phyloP scores from a whole-genome alignment of 2,888 invertebrate species.

The Meloe dianella region DNA sequence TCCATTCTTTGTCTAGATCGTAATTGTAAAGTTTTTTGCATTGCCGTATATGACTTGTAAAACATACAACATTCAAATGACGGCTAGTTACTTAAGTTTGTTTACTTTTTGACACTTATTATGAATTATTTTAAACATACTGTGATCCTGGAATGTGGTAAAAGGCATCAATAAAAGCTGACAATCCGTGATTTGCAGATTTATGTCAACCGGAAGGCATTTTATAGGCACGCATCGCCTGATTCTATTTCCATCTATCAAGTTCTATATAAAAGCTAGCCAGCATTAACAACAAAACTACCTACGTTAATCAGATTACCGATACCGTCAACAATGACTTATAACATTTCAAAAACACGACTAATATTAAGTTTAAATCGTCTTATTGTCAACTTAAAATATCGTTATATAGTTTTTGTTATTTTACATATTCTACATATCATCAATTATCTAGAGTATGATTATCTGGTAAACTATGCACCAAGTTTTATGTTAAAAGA shows the following conservation, averaged over 20 bases:
- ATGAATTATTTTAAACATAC: too few species aligned
- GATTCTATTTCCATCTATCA: conserved; percentile 44
- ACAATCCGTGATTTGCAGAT: conserved; percentile 31
- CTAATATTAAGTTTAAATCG: not conserved
- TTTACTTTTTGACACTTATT: not conserved
- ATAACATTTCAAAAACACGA: not conserved
- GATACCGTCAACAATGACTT: conserved; percentile 8
- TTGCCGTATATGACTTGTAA: not conserved
- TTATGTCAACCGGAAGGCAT: conserved; percentile 42
- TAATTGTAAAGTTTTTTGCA: conserved; percentile 6
- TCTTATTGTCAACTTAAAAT: not conserved
- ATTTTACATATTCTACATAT: conserved; percentile 13
- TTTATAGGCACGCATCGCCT: conserved; percentile 42
- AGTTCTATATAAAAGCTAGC: conserved; percentile 37
- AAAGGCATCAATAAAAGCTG: not conserved
- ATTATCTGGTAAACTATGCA: conserved; percentile 35
- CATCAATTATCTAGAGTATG: conserved; percentile 15
- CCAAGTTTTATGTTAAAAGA: conserved; percentile 36
- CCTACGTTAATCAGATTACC: conserved; percentile 38
- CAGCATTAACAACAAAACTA: conserved; percentile 38
- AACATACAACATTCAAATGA: not conserved
- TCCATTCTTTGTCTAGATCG: not conserved
- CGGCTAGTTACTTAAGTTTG: not conserved
- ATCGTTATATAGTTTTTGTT: not conserved
- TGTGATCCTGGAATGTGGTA: not conserved